Conservation (phyloP, 1,140 invertebrate species). For the Bursaphelenchus mucronatus region DNA sequence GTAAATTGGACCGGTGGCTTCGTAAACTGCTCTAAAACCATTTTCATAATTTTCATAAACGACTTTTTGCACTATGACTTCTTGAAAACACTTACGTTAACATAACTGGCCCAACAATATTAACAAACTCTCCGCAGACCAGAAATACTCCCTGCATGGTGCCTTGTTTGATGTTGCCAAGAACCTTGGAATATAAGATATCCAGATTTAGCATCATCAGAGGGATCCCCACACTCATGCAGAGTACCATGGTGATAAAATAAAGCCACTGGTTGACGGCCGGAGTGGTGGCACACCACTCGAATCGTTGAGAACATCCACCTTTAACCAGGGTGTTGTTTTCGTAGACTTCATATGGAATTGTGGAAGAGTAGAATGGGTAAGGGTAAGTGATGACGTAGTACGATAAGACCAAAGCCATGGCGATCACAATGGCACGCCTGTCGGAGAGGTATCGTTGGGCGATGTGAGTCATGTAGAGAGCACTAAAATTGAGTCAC, state of each 20-base stretch:
- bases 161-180: constrained; percentile 35
- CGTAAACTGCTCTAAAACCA: constrained; percentile 18
- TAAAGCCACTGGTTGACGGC: constrained; percentile 30
- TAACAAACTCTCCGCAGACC: constrained; percentile 22
- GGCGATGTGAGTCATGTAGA: too few species aligned
- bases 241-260: constrained; percentile 16
- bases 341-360: constrained; percentile 21
- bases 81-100: constrained; percentile 26
- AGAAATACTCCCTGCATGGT: constrained; percentile 40
- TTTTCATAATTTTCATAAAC: neutral
- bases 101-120: constrained; percentile 30
- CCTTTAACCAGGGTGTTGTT: neutral
- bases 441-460: too few species aligned
- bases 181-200: constrained; percentile 22
- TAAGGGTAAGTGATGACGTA: constrained; percentile 24
- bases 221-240: constrained; percentile 14
- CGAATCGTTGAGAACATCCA: constrained; percentile 5
- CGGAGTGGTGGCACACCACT: constrained; percentile 17
- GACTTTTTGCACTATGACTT: neutral
- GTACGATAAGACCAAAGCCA: constrained; percentile 14
- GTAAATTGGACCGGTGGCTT: constrained; percentile 22
- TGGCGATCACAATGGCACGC: neutral
- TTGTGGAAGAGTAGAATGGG: constrained; percentile 19
- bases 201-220: constrained; percentile 19
- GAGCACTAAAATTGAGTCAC: neutral